phyloP scores from a whole-genome alignment of 2,888 invertebrate genomes.

The Drosophila borborema region DNA sequence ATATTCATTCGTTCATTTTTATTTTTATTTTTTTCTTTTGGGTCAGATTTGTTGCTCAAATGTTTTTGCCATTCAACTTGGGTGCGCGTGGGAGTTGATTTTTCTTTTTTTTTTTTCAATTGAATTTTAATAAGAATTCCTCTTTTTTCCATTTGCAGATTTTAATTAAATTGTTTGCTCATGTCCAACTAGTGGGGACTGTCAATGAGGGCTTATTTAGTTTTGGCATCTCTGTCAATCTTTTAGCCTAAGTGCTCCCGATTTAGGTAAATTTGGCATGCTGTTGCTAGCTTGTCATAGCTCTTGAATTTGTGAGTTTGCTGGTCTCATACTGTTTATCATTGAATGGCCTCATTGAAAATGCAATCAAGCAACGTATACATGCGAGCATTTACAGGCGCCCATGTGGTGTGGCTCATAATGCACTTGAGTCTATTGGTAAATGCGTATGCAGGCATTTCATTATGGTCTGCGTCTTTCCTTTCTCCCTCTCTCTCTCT shows the following conservation, averaged over 20 bases:
- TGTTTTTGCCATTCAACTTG: conserved; percentile 51
- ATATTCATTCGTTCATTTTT: conserved; percentile 11
- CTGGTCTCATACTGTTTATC: background rate
- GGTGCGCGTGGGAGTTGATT: conserved; percentile 11
- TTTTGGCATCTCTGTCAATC: background rate
- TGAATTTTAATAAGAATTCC: conserved; percentile 67
- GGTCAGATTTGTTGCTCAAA: conserved; percentile 47
- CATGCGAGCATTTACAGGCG: background rate
- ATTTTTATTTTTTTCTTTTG: conserved; percentile 5
- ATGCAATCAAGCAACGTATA: conserved; percentile 43
- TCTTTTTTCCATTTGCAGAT: conserved; percentile 42
- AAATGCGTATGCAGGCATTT: conserved; percentile 61
- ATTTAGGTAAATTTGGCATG: too few species aligned
- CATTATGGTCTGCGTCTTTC: conserved; percentile 51
- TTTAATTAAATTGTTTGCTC: conserved; percentile 67
- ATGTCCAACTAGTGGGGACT: conserved; percentile 11
- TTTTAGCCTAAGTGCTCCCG: too few species aligned
- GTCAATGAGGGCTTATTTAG: background rate
- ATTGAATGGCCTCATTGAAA: conserved; percentile 44
- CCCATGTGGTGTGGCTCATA: conserved; percentile 12
- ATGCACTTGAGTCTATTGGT: conserved; percentile 71
- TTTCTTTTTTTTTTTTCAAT: too few species aligned
- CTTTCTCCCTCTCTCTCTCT: background rate
- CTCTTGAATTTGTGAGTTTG: background rate
- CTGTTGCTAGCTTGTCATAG: background rate